These are phyloP conservation scores for Bubalus kerabau DNA, from an alignment of 2,113 vertebrate species.

Conservation along the genomic window DNA sequence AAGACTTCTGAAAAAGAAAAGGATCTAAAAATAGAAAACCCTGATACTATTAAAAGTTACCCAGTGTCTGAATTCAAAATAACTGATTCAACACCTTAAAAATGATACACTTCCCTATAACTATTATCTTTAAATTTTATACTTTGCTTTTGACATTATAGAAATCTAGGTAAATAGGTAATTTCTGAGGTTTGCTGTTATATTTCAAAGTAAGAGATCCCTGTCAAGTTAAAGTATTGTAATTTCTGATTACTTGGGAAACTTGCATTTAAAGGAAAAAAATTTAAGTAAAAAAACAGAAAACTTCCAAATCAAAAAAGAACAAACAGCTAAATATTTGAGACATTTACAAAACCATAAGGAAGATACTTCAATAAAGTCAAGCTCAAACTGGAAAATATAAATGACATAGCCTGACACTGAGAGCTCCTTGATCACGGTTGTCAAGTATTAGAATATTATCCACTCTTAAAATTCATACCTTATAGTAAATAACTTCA, in stretches of 20 bases:
- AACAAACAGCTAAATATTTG: not conserved
- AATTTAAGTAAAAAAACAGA: not conserved
- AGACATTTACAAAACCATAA: not conserved
- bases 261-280: slow-evolving; percentile 4
- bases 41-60: not conserved
- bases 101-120: not conserved
- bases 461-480: not conserved
- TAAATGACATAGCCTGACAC: fast-evolving
- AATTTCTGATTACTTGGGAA: not conserved
- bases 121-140: slow-evolving; percentile 22
- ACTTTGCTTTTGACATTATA: not conserved
- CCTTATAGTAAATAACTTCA: not conserved
- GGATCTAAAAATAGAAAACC: not conserved
- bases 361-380: not conserved
- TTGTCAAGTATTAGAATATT: not conserved
- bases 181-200: slow-evolving; percentile 14
- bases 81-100: slow-evolving; percentile 46
- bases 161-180: not conserved
- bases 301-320: not conserved
- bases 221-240: not conserved
- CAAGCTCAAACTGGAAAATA: not conserved
- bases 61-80: slow-evolving; percentile 19
- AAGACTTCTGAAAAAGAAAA: not conserved
- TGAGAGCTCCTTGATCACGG: not conserved
- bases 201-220: not conserved